Evolutionary conservation across 2,888 invertebrate genomes (phyloP).

Genomic region (Melieria omissa): DNA sequence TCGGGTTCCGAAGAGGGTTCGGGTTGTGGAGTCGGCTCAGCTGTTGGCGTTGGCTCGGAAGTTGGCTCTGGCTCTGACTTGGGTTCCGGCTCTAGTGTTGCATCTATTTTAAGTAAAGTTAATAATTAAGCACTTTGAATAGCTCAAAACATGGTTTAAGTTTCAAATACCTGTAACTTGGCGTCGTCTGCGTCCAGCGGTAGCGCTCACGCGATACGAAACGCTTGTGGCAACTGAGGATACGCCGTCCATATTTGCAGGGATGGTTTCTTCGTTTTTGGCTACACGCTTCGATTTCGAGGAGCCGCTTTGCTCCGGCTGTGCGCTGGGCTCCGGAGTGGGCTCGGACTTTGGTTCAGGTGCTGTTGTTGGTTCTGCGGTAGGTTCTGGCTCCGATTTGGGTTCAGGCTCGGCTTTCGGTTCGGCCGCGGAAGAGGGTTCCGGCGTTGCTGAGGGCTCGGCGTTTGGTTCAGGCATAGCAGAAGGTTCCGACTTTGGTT

Average conservation of each 20-base stretch:
- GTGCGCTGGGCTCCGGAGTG: slow-evolving; percentile 59
- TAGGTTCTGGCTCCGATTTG: slow-evolving; percentile 66
- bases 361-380: slow-evolving; percentile 65
- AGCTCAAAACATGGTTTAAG: not conserved
- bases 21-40: slow-evolving; percentile 66
- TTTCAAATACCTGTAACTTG: slow-evolving; percentile 53
- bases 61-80: slow-evolving; percentile 67
- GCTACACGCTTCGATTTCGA: slow-evolving; percentile 71
- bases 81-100: slow-evolving; percentile 64
- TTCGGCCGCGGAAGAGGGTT: slow-evolving; percentile 62
- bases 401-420: slow-evolving; percentile 66
- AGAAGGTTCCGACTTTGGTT: slow-evolving; percentile 63
- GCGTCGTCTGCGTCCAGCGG: slow-evolving; percentile 62
- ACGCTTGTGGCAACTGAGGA: slow-evolving; percentile 81
- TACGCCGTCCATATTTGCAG: slow-evolving; percentile 71
- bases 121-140: not conserved
- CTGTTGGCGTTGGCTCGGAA: slow-evolving; percentile 66
- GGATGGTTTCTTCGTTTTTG: slow-evolving; percentile 66
- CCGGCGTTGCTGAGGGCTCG: slow-evolving; percentile 54
- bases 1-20: slow-evolving; percentile 66
- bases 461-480: slow-evolving; percentile 61
- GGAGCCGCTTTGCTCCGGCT: slow-evolving; percentile 66
- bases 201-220: slow-evolving; percentile 80
- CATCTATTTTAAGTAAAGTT: slow-evolving; percentile 44
- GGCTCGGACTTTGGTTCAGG: slow-evolving; percentile 59